A percentile compares a stretch with the other conserved stretches of the same genome.
Conservation (phyloP, 2,113 vertebrate species). For the Pandion haliaetus region DNA sequence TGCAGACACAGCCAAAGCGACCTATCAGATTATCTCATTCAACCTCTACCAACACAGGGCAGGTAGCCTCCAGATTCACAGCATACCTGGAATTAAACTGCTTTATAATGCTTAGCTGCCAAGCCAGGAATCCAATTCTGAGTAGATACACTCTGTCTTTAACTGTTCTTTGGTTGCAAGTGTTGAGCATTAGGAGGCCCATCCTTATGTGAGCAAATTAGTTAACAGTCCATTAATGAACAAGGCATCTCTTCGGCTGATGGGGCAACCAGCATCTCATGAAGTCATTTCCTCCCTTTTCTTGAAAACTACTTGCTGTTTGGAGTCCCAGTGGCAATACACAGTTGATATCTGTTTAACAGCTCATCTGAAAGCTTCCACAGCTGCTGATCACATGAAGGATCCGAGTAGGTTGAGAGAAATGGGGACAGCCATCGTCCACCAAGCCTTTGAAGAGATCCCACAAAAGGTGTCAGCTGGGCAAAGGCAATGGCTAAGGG, state of each 20-base stretch:
- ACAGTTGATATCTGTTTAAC: neutral
- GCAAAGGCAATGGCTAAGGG: neutral
- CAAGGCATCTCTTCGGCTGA: neutral
- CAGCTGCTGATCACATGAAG: neutral
- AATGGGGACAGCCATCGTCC: neutral
- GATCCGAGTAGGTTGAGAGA: neutral
- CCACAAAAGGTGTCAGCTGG: neutral
- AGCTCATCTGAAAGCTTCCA: neutral
- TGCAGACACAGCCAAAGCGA: neutral
- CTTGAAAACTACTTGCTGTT: neutral
- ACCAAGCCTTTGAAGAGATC: neutral
- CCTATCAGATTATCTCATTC: neutral
- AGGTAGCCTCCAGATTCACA: rapidly evolving
- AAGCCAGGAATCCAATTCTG: neutral
- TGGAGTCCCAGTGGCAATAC: neutral
- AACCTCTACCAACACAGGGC: neutral
- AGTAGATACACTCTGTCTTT: neutral
- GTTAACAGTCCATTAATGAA: rapidly evolving
- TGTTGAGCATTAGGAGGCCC: neutral
- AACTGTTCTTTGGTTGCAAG: neutral
- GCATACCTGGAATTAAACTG: neutral
- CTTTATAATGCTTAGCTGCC: neutral
- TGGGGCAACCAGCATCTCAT: neutral
- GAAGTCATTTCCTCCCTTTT: neutral
- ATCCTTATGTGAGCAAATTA: neutral